Percentiles rank a stretch among this genome's conserved stretches.
phyloP scores from a whole-genome alignment of 2,888 invertebrate species.

The Caradrina clavipalpis region DNA sequence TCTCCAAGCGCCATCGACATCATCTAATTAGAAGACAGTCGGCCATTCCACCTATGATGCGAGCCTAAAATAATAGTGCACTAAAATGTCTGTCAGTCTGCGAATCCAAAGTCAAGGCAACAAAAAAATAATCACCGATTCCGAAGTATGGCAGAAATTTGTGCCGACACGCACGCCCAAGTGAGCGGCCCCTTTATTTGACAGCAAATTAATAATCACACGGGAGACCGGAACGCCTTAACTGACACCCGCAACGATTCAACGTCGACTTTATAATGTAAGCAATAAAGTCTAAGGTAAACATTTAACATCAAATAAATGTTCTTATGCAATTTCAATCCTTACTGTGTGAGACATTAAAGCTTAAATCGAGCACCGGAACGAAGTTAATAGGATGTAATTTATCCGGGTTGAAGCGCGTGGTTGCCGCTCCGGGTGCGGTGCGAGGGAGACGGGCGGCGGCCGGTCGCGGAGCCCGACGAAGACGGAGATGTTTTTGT shows the following conservation, averaged over 20 bases:
- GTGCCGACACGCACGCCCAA: slow-evolving; percentile 90
- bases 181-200: slow-evolving; percentile 91
- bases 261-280: slow-evolving; percentile 85
- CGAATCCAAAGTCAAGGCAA: slow-evolving; percentile 86
- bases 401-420: slow-evolving; percentile 88
- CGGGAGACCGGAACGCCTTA: slow-evolving; percentile 83
- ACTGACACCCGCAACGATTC: slow-evolving; percentile 76
- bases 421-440: slow-evolving; percentile 87
- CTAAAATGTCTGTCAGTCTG: slow-evolving; percentile 86
- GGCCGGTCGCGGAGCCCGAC: slow-evolving; percentile 56
- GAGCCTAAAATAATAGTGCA: slow-evolving; percentile 80
- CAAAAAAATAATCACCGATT: slow-evolving; percentile 90
- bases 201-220: slow-evolving; percentile 90
- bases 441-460: slow-evolving; percentile 78
- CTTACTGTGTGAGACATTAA: slow-evolving; percentile 85
- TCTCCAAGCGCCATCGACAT: slow-evolving; percentile 72
- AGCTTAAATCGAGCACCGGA: slow-evolving; percentile 89
- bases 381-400: slow-evolving; percentile 90
- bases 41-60: slow-evolving; percentile 76
- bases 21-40: slow-evolving; percentile 78
- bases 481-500: slow-evolving; percentile 82
- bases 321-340: slow-evolving; percentile 88
- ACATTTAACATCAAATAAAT: slow-evolving; percentile 78
- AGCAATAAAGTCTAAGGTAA: slow-evolving; percentile 83
- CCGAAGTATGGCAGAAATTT: slow-evolving; percentile 90